phyloP scores from a whole-genome alignment of 2,888 invertebrate genomes.

The Zaprionus obscuricornis region DNA sequence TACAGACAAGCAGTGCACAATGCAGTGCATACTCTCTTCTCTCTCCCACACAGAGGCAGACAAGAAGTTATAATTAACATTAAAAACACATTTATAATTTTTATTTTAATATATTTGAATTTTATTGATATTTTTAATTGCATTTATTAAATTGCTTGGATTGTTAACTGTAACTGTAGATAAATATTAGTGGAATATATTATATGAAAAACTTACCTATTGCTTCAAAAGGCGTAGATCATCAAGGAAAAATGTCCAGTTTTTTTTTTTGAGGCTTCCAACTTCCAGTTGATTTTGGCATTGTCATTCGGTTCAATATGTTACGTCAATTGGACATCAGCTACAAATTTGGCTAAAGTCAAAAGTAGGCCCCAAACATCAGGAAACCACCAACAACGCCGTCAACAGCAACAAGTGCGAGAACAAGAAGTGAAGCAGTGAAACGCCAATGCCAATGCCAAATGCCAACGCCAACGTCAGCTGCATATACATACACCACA shows the following conservation, averaged over 20 bases:
- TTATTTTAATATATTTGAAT: background rate
- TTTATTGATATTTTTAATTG: background rate
- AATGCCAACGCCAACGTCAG: too few relatives aligned
- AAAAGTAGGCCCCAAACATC: conserved; percentile 61
- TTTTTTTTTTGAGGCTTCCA: background rate
- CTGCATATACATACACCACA: too few relatives aligned
- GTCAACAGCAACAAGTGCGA: conserved; percentile 55
- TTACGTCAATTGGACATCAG: conserved; percentile 16
- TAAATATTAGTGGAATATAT: conserved; percentile 14
- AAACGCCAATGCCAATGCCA: too few relatives aligned
- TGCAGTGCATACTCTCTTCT: too few relatives aligned
- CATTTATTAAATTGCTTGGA: too few relatives aligned
- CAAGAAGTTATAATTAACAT: too few relatives aligned
- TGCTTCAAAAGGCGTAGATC: too few relatives aligned
- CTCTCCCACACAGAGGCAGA: too few relatives aligned
- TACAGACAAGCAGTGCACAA: too few relatives aligned
- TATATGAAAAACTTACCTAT: conserved; percentile 25
- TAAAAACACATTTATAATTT: too few relatives aligned
- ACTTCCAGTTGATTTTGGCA: background rate
- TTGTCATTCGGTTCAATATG: background rate
- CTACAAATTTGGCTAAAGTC: conserved; percentile 69
- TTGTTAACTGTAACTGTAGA: conserved; percentile 31
- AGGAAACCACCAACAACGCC: conserved; percentile 63
- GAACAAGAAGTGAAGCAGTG: conserved; percentile 54
- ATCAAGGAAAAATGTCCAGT: background rate